Percentiles rank a stretch among this genome's conserved stretches.
Evolutionary conservation across 2,888 invertebrate genomes (phyloP).

Genomic region (Lordiphosa fenestrarum): DNA sequence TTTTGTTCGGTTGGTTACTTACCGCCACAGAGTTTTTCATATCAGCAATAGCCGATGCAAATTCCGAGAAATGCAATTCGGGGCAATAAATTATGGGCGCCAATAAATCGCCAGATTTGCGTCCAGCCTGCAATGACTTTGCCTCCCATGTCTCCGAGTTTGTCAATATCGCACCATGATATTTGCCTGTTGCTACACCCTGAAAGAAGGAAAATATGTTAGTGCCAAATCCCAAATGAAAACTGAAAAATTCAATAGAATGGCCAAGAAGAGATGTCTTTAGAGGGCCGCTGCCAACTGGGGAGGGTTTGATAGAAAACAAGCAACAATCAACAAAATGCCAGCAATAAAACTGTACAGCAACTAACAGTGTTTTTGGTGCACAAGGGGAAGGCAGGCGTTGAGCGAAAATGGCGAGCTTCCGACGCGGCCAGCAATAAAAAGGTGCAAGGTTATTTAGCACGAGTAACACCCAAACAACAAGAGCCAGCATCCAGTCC

Average conservation of each 20-base stretch:
- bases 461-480: constrained; percentile 60
- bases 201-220: constrained; percentile 76
- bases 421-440: constrained; percentile 72
- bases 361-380: constrained; percentile 55
- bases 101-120: constrained; percentile 88
- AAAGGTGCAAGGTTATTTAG: constrained; percentile 76
- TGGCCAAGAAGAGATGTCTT: constrained; percentile 5
- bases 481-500: constrained; percentile 18
- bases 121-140: constrained; percentile 85
- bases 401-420: constrained; percentile 37
- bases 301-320: constrained; percentile 54
- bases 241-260: constrained; percentile 38
- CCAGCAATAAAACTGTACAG: constrained; percentile 52
- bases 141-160: constrained; percentile 87
- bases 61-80: constrained; percentile 93
- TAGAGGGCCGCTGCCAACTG: constrained; percentile 14
- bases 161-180: constrained; percentile 90
- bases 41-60: constrained; percentile 91
- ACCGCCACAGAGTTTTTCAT: constrained; percentile 96
- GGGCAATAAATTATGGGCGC: constrained; percentile 94
- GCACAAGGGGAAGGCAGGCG: neutral
- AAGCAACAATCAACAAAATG: constrained; percentile 63
- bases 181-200: constrained; percentile 92
- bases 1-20: constrained; percentile 73
- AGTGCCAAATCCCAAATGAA: constrained; percentile 12